Evolutionary conservation across 2,113 vertebrate species (phyloP), one percentile per base, ranked within the genome.

Genomic region (Vireo altiloquus): DNA sequence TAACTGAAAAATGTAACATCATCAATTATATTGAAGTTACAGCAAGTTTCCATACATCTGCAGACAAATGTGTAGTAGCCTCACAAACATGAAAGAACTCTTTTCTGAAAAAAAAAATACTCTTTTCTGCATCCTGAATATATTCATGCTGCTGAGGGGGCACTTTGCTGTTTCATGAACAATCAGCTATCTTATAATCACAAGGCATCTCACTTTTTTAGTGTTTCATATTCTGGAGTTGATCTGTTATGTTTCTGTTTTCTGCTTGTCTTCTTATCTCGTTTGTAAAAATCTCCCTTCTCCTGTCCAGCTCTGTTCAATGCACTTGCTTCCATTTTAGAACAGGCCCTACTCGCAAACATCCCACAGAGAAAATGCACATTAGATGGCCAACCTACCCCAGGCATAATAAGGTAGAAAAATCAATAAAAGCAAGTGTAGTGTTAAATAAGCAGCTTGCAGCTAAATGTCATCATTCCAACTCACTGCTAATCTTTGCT

Each of bases 401-500:
- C 44, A 22, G 74, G 59, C 71, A 88, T n/a, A 82, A 72, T 59
- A 80, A 59, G 8, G 47, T 28, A 72, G 65, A 93, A 91, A 91
- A 87, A 70, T 59, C 50, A 87, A 69, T 69, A 91, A 50, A 87
- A 87, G 27, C 79, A n/a, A 42, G 49, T 4, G 25, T 50, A 86
- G 71, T 52, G 80, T 86, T 49, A 92, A 96, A 83, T 54, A 83
- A 89, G 64, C 72, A 68, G 40, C 53, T 42, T 59, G 37, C 85
- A 90, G 88, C 59, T 87, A 49, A 50, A 86, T 21, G 35, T 57
- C 59, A 22, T 63, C 28, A 28, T 93, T 94, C 72, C 44, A 68
- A 74, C 53, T 64, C 80, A 15, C 76, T 89, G 90, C 57, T 94
- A 61, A 82, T 84, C 54, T 87, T 68, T 68, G 18, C 78, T 92